A percentile compares a stretch with the other conserved stretches of the same genome.
These are phyloP conservation scores for Pelecanoides urinatrix DNA, from an alignment of 2,113 vertebrate genomes.

Conservation along the genomic window DNA sequence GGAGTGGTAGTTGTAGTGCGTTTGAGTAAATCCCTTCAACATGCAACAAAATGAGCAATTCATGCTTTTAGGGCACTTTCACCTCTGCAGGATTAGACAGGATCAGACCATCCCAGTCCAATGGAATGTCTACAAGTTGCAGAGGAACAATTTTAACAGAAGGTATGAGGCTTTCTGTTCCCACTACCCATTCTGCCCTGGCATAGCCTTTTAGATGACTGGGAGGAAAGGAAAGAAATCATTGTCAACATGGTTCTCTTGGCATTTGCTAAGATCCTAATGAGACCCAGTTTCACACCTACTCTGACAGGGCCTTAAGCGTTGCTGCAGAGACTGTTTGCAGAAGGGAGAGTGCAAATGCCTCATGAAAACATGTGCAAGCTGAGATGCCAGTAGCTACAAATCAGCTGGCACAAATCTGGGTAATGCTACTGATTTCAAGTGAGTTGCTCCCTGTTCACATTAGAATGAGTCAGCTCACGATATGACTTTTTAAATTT, in stretches of 20 bases:
- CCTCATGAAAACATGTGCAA: neutral
- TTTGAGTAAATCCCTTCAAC: neutral
- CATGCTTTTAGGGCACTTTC: neutral
- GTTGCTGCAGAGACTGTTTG: neutral
- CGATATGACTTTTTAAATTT: neutral
- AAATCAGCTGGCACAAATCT: neutral
- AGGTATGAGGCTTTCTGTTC: neutral
- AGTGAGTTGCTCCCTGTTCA: neutral
- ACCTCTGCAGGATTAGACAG: neutral
- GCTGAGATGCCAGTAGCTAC: neutral
- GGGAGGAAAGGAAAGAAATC: neutral
- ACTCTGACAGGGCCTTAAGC: neutral
- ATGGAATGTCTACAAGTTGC: neutral
- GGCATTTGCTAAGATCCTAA: neutral
- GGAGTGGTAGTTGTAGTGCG: fast-evolving
- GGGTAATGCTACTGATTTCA: neutral
- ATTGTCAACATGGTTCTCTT: neutral
- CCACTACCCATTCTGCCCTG: neutral
- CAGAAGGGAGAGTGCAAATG: neutral
- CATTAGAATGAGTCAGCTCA: neutral
- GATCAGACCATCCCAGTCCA: neutral
- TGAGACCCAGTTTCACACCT: neutral
- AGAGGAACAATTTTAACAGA: neutral
- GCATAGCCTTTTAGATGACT: neutral
- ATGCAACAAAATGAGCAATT: neutral